phyloP scores from a whole-genome alignment of 37 sponge, comb jelly and placozoan species.

The Mnemiopsis leidyi region DNA sequence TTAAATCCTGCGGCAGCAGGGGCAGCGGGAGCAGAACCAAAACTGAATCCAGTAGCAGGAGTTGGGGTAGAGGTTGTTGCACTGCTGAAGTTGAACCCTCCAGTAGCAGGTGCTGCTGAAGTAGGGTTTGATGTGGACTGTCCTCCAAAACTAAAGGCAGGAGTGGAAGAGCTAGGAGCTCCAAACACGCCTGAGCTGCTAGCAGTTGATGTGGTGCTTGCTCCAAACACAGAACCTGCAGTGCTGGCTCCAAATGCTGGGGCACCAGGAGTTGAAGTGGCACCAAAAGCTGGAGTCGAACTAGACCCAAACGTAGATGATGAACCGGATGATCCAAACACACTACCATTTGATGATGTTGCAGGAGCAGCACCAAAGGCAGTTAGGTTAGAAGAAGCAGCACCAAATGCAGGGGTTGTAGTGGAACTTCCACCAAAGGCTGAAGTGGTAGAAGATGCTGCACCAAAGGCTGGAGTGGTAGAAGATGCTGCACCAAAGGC shows the following conservation, averaged over 20 bases:
- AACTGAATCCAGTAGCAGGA: conserved; percentile 11
- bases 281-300: too few species aligned
- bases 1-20: background rate
- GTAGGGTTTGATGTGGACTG: background rate
- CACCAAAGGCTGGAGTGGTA: background rate
- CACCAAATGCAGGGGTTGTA: background rate
- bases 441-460: background rate
- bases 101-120: background rate
- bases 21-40: conserved; percentile 1
- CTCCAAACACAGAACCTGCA: background rate
- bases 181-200: too few species aligned
- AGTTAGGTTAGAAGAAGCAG: background rate
- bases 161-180: background rate
- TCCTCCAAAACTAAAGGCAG: background rate
- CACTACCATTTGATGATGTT: background rate
- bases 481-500: background rate
- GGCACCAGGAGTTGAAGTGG: background rate
- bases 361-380: background rate
- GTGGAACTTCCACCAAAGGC: background rate
- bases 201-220: background rate
- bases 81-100: background rate
- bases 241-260: background rate
- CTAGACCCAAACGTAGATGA: too few species aligned
- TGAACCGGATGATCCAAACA: background rate
- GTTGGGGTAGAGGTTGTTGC: background rate